Percentiles rank a stretch among this genome's conserved stretches.
These are phyloP conservation scores for Orthosia gracilis DNA, from an alignment of 2,888 invertebrate species.

Conservation along the genomic window DNA sequence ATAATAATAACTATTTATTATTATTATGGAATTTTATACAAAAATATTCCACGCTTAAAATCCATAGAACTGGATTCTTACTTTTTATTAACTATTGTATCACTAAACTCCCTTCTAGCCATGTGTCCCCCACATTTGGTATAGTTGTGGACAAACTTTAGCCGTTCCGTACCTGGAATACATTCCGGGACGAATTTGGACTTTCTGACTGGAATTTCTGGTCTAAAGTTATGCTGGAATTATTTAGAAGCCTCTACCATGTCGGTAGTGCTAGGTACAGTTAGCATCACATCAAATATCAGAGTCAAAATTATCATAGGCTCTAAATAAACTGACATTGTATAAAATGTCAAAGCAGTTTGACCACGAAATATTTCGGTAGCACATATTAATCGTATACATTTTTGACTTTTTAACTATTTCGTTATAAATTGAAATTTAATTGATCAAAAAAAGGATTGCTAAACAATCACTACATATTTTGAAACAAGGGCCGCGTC, in stretches of 20 bases:
- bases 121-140: conserved; percentile 21
- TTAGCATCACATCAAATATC: too few species aligned
- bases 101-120: conserved; percentile 41
- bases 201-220: conserved; percentile 56
- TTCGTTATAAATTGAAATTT: too few species aligned
- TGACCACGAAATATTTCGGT: too few species aligned
- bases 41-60: conserved; percentile 16
- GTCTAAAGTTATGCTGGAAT: conserved; percentile 53
- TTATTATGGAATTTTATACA: conserved; percentile 4
- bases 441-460: too few species aligned
- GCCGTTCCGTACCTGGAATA: conserved; percentile 69
- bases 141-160: conserved; percentile 63
- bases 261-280: conserved; percentile 15
- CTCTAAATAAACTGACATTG: too few species aligned
- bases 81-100: conserved; percentile 56
- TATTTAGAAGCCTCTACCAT: conserved; percentile 27
- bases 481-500: too few species aligned
- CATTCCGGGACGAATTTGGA: conserved; percentile 70
- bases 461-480: too few species aligned
- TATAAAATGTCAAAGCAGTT: too few species aligned
- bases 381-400: too few species aligned
- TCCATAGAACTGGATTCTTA: conserved; percentile 8
- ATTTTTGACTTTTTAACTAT: too few species aligned
- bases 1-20: too few species aligned
- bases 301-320: too few species aligned